Conservation (phyloP, 2,888 invertebrate species). For the Iselma pallidipennis region DNA sequence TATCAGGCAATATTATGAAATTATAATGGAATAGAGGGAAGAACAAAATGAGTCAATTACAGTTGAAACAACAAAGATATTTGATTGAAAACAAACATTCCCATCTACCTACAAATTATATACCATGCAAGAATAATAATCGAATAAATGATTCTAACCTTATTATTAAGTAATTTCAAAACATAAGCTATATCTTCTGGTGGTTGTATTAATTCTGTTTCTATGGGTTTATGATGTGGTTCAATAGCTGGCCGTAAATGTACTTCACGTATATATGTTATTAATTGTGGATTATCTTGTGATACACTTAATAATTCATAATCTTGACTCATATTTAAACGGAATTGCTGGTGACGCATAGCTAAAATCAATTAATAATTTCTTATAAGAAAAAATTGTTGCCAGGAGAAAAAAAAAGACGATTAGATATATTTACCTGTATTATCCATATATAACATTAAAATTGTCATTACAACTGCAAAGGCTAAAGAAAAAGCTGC, state of each 20-base stretch:
- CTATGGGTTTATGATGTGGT: slow-evolving; percentile 53
- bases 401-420: not conserved
- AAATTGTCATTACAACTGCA: slow-evolving; percentile 77
- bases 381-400: no score
- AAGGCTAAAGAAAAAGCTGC: slow-evolving; percentile 77
- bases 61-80: no score
- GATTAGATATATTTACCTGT: slow-evolving; percentile 61
- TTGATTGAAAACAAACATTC: no score
- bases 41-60: no score
- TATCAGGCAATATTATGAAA: no score
- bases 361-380: slow-evolving; percentile 59
- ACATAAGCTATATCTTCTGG: slow-evolving; percentile 59
- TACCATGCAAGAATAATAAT: no score
- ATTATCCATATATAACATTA: slow-evolving; percentile 80
- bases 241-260: slow-evolving; percentile 62
- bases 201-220: slow-evolving; percentile 44
- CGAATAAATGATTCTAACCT: slow-evolving; percentile 51
- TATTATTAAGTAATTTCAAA: slow-evolving; percentile 54
- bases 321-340: slow-evolving; percentile 78
- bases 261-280: slow-evolving; percentile 74
- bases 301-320: slow-evolving; percentile 73
- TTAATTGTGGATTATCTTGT: slow-evolving; percentile 75
- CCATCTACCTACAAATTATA: no score
- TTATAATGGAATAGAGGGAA: no score
- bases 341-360: slow-evolving; percentile 75